Conservation (phyloP, 2,113 vertebrate genomes). For the Anguilla rostrata region DNA sequence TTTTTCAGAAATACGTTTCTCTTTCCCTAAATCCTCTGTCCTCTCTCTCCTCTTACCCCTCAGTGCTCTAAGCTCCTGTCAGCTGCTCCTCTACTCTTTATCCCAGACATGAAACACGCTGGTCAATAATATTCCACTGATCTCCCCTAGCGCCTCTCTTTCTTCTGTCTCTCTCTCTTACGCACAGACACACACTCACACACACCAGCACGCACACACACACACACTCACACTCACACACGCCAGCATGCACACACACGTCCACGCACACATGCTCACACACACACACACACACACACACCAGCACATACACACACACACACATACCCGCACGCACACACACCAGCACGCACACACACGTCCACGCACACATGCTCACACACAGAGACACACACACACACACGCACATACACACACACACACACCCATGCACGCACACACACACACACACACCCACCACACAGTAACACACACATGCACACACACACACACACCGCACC, state of each 20-base stretch:
- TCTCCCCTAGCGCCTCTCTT: constrained; percentile 66
- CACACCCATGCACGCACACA: too few species aligned
- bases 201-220: neutral
- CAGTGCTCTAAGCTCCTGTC: constrained; percentile 81
- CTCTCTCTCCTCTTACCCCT: constrained; percentile 72
- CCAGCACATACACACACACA: neutral
- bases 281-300: neutral
- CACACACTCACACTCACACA: neutral
- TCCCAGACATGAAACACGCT: constrained; percentile 78
- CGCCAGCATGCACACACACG: neutral
- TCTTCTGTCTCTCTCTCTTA: constrained; percentile 50
- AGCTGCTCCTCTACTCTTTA: constrained; percentile 63
- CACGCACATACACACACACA: too few species aligned
- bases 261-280: too few species aligned
- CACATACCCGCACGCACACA: neutral
- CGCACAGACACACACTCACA: neutral
- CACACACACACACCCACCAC: neutral
- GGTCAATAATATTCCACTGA: constrained; percentile 89
- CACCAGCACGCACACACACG: neutral
- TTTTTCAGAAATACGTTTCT: too few species aligned
- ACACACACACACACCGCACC: neutral
- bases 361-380: too few species aligned
- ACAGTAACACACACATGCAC: neutral
- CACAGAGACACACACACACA: too few species aligned
- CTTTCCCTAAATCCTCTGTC: constrained; percentile 61